Evolutionary conservation across 2,113 vertebrate genomes (phyloP), one percentile per base, ranked within the genome.

Genomic region (Silurus asotus): DNA sequence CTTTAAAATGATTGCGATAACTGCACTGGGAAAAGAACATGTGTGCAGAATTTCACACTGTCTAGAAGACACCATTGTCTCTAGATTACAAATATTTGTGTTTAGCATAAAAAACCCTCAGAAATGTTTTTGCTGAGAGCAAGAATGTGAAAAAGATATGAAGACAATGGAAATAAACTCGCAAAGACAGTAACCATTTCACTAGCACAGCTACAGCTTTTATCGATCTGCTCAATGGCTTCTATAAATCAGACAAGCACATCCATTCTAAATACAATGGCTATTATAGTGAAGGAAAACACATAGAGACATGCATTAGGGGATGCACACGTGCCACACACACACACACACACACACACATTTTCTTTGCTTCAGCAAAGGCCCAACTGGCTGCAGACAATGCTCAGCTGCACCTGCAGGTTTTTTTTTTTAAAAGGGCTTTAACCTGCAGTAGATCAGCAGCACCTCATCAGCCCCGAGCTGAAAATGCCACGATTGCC

Each of bases 171-270:
- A 74, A 84, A 84, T 65, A 84, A 70, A 67, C 56, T 82, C 51
- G 70, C 84, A 74, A 49, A 85, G 55, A 72, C 74, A 86, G 56
- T 62, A 84, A 87, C 87, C 78, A 82, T 88, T 89, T 88, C 69
- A 86, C 59, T 53, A 83, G 65, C 61, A 79, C 59, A 77, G 74
- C 82, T 84, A 81, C 58, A 82, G 82, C 80, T 89, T 87, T 90
- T 85, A 91, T 90, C 45, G 89, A 89, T 91, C 90, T 83, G 59
- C 80, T 80, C 81, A 67, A 81, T 65, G 82, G 74, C 79, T 84
- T 91, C 81, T 87, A 87, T 86, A 88, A 86, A 85, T 89, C 89
- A 89, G 55, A 88, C 86, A 88, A 81, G 65, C 48, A 65, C 75
- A 70, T 49, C 58, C 78, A 86, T 72, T 81, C 65, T 79, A 79